Base-by-base conservation (phyloP, 2,797 vertebrate species). In the Rousettus madagascariensis region DNA sequence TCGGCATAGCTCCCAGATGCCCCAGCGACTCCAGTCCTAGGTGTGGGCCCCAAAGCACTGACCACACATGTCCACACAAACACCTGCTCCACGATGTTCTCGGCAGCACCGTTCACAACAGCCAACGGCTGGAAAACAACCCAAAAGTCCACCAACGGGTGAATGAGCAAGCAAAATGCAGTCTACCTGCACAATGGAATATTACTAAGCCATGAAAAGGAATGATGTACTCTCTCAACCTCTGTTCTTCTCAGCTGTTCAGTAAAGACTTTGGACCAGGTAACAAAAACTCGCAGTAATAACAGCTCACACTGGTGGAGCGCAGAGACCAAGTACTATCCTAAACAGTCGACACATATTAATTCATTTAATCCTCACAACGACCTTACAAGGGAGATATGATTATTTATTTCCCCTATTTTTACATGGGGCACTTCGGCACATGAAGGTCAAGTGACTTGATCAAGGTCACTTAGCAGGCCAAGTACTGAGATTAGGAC, bases 41-140 rank as follows among this genome's bases (percentile, higher is more conserved):
- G 41, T 2, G 1, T 12, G 11, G 2, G 33, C n/a, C n/a, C 72
- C 12, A 4, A 0, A 65, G 55, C 69, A 28, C 33, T 0, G 1
- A 86, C 59, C 77, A 63, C 53, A 41, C 6, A 26, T 0, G 26
- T 79, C 46, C 43, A 15, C 43, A 51, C 15, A 17, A 83, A 59
- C 43, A 38, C 59, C 6, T 9, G 12, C 7, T 46, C 51, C 3
- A 19, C 13, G 30, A 57, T 13, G 43, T 63, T 57, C 84, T 19
- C 2, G 26, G 55, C 7, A 8, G 55, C 57, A 5, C 3, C 13
- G 16, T 4, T 59, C 49, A 30, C 28, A 43, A 26, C 0, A 36
- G 46, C 63, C 20, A 0, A 8, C 63, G 19, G 12, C 10, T 12
- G 66, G 71, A 59, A 90, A 90, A 74, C 10, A 9, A 36, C 59